A percentile compares a stretch with the other conserved stretches of the same genome.
Evolutionary conservation across 1,140 invertebrate species (phyloP).

Genomic region (Drosophila azteca): DNA sequence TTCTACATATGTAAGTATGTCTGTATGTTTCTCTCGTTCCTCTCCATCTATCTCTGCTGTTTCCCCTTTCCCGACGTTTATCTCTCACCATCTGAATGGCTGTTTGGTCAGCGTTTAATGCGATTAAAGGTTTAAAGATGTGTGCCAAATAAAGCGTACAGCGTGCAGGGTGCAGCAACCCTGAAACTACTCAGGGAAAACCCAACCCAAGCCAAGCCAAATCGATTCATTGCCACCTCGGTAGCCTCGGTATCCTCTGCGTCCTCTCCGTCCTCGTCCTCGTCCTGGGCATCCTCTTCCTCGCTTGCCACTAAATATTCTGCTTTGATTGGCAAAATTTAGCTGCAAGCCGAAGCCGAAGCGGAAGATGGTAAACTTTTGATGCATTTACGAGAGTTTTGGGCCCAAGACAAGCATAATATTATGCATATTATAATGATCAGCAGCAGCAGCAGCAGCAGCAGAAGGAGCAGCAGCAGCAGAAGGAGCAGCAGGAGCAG

Average conservation of each 20-base stretch:
- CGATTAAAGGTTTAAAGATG: conserved; percentile 81
- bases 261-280: no score
- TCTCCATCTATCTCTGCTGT: no score
- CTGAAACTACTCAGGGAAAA: conserved; percentile 8
- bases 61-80: background rate
- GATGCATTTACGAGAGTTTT: conserved; percentile 44
- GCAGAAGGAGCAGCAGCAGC: conserved; percentile 44
- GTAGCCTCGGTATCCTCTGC: no score
- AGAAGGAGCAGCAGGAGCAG: conserved; percentile 22
- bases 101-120: conserved; percentile 71
- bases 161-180: conserved; percentile 38
- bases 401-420: conserved; percentile 64
- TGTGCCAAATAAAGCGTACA: conserved; percentile 74
- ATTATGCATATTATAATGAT: conserved; percentile 75
- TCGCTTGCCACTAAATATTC: conserved; percentile 41
- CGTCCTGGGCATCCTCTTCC: background rate
- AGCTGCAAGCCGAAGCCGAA: conserved; percentile 38
- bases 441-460: conserved; percentile 32
- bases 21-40: no score
- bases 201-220: background rate
- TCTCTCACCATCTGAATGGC: conserved; percentile 23
- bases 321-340: conserved; percentile 58
- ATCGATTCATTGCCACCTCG: no score
- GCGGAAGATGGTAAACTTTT: conserved; percentile 36
- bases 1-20: background rate